Evolutionary conservation across 2,113 vertebrate species (phyloP).

Genomic region (Athene noctua): DNA sequence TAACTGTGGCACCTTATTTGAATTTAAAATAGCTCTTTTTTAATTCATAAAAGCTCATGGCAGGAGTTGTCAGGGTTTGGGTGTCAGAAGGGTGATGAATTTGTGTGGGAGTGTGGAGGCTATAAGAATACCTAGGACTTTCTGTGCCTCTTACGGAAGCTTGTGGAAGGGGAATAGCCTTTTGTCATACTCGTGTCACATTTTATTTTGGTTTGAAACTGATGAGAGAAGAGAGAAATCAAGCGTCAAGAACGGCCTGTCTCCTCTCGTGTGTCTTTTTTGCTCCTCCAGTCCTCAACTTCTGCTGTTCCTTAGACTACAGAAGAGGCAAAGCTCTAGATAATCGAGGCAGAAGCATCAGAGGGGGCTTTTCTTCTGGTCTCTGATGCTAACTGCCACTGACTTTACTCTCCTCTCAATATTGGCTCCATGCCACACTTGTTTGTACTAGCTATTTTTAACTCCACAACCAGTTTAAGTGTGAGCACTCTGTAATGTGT

Average conservation of each 20-base stretch:
- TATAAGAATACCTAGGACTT: background rate
- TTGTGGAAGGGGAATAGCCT: constrained; percentile 25
- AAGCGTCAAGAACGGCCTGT: constrained; percentile 5
- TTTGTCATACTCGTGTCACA: background rate
- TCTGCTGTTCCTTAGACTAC: background rate
- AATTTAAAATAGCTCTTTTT: constrained; percentile 31
- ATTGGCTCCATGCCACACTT: background rate
- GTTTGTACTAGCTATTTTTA: fast-evolving
- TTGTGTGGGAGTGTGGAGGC: background rate
- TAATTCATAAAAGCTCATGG: constrained; percentile 25
- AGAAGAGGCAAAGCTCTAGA: background rate
- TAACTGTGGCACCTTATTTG: constrained; percentile 11
- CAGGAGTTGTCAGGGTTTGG: constrained; percentile 32
- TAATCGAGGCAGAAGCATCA: background rate
- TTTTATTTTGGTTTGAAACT: constrained; percentile 23
- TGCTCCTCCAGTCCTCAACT: background rate
- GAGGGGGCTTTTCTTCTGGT: background rate
- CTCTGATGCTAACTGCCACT: background rate
- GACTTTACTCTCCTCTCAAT: background rate
- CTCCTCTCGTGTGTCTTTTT: background rate
- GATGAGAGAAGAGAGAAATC: constrained; percentile 3
- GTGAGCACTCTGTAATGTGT: background rate
- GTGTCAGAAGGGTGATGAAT: constrained; percentile 21
- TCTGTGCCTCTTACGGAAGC: background rate
- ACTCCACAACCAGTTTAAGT: background rate